A percentile compares a stretch with the other conserved stretches of the same genome.
Conservation (phyloP, 1,140 invertebrate genomes). For the Idris sp. region DNA sequence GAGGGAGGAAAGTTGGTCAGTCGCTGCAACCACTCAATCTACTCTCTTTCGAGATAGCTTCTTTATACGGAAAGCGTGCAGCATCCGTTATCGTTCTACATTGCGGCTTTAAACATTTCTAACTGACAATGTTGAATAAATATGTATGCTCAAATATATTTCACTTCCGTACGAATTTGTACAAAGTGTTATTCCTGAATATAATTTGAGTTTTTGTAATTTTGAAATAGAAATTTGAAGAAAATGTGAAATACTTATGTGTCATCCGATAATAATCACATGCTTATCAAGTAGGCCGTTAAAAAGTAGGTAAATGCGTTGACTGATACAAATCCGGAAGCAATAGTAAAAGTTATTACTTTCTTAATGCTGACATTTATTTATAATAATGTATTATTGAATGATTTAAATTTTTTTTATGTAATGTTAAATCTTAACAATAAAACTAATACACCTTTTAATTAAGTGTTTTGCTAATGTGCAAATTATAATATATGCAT, state of each 20-base stretch:
- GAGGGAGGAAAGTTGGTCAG: conserved; percentile 60
- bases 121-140: conserved; percentile 28
- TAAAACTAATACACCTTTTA: no score
- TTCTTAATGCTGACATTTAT: no score
- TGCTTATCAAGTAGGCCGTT: conserved; percentile 41
- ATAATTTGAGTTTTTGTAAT: conserved; percentile 31
- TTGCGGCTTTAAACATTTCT: conserved; percentile 42
- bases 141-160: conserved; percentile 34
- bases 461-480: no score
- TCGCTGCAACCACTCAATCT: conserved; percentile 38
- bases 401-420: no score
- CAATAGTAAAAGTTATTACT: conserved; percentile 24
- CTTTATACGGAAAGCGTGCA: conserved; percentile 59
- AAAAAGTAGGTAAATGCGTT: conserved; percentile 40
- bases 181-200: no score
- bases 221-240: conserved; percentile 44
- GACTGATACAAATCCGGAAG: conserved; percentile 14
- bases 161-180: no score
- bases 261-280: conserved; percentile 31
- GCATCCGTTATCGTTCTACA: conserved; percentile 62
- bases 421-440: neutral
- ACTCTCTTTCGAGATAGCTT: conserved; percentile 57
- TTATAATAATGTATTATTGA: no score
- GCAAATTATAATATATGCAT: no score
- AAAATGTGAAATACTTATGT: conserved; percentile 14